Evolutionary conservation across 2,888 invertebrate species (phyloP), one percentile per base, ranked within the genome.

Genomic region (Chaetogeoica ovagalla): DNA sequence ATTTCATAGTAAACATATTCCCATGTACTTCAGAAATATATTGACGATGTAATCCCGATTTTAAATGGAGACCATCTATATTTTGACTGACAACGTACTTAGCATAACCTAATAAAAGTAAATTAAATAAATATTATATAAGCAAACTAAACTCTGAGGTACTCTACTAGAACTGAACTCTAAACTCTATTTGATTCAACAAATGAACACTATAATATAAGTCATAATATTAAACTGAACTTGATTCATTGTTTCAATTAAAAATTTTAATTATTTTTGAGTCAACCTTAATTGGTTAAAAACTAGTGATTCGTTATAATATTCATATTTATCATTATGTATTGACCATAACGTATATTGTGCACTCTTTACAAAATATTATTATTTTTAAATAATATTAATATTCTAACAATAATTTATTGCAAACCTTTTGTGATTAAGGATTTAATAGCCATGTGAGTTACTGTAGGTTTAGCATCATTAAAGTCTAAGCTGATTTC

Each of bases 1-100:
- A 99, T 85, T 96, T 93, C 86, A 97, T 97, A 55, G 94, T 90
- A 87, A 97, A 99, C 93, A 99, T 97, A 86, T 99, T 98, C 2
- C 99, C 99, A 88, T 99, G 99, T 69, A 99, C 88, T 87, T 99
- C 98, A 15, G 97, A 91, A 82, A 99, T 87, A 85, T 91, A 88
- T 84, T 92, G 90, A 82, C 97, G 89, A 0, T 91, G 88, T 82
- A 98, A 87, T 6, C 98, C 98, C 11, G 96, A 96, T 84, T 94
- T 91, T 76, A 98, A 87, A 87, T 99, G 98, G 71, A 99, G 88
- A 0, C 98, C 98, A 89, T 99, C 99, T 84, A 99, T 97, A 87
- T 99, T 99, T 87, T 99, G 98, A 85, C 96, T 97, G 37, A 99
- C 90, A 55, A 99, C 90, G 85, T 93, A 97, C 83, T 96, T 93